Conservation (phyloP, 2,113 vertebrate species). For the Hipposideros armiger region DNA sequence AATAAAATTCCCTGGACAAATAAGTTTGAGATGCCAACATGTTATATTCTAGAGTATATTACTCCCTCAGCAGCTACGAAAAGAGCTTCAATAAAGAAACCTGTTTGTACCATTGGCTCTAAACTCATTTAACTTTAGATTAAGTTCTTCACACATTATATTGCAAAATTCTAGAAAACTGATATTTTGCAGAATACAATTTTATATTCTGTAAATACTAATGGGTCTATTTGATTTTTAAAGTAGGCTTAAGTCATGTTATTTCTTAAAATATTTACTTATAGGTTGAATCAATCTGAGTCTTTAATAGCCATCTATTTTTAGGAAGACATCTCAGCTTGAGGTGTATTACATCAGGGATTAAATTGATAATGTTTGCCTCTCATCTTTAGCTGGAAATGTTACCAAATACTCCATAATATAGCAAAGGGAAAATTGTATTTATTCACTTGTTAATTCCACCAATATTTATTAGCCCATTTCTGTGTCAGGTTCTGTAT, state of each 20-base stretch:
- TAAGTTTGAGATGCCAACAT: background rate
- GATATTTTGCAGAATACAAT: background rate
- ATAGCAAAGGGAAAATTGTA: background rate
- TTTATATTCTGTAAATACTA: background rate
- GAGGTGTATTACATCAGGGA: background rate
- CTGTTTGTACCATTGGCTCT: background rate
- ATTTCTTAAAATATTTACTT: background rate
- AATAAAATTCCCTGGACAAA: background rate
- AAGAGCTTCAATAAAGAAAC: background rate
- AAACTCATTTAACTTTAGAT: background rate
- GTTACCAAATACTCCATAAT: background rate
- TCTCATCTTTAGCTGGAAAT: background rate
- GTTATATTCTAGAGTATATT: background rate
- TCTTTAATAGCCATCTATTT: background rate
- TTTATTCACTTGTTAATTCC: conserved; percentile 17
- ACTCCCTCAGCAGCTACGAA: background rate
- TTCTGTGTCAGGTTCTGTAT: background rate
- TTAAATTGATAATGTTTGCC: background rate
- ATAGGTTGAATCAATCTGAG: background rate
- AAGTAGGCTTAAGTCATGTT: background rate
- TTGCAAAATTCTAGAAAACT: background rate
- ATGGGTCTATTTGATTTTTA: background rate
- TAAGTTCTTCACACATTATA: background rate
- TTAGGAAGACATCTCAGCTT: background rate
- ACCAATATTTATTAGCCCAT: background rate